Conservation (phyloP, 2,888 invertebrate genomes). For the Phasia obesa region DNA sequence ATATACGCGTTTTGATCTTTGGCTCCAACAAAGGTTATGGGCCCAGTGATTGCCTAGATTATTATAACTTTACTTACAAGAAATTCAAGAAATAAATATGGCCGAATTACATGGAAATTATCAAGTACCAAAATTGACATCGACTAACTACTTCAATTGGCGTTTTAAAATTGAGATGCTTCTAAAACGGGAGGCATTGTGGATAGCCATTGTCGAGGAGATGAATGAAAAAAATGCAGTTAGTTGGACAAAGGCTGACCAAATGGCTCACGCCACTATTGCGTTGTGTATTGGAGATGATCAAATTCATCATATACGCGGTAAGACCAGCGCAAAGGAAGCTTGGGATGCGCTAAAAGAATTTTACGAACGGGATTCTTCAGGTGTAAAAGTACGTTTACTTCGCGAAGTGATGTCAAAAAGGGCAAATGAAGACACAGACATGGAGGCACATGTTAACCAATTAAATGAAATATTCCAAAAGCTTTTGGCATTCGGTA, state of each 20-base stretch:
- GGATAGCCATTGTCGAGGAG: too few relatives aligned
- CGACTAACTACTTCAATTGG: too few relatives aligned
- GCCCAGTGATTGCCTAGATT: too few relatives aligned
- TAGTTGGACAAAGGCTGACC: background rate
- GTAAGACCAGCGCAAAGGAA: background rate
- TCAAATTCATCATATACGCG: constrained; percentile 54
- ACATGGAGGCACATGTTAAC: constrained; percentile 57
- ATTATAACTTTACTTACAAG: too few relatives aligned
- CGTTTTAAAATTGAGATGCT: too few relatives aligned
- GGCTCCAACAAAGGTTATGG: too few relatives aligned
- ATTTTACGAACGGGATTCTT: constrained; percentile 49
- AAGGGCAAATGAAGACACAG: constrained; percentile 60
- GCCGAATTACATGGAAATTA: too few relatives aligned
- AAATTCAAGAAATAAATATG: too few relatives aligned
- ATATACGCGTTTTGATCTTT: too few relatives aligned
- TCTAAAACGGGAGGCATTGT: too few relatives aligned
- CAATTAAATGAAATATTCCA: constrained; percentile 60
- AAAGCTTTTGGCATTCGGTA: constrained; percentile 50
- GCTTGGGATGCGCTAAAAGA: constrained; percentile 39
- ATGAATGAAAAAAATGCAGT: too few relatives aligned
- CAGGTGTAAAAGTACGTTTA: constrained; percentile 57
- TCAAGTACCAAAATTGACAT: too few relatives aligned
- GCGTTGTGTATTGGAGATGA: constrained; percentile 41
- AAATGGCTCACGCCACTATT: background rate
- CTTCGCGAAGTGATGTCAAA: constrained; percentile 59